A percentile compares a stretch with the other conserved stretches of the same genome.
These are phyloP conservation scores for Amblyornis subalaris DNA, from an alignment of 2,113 vertebrate genomes.

Conservation along the genomic window DNA sequence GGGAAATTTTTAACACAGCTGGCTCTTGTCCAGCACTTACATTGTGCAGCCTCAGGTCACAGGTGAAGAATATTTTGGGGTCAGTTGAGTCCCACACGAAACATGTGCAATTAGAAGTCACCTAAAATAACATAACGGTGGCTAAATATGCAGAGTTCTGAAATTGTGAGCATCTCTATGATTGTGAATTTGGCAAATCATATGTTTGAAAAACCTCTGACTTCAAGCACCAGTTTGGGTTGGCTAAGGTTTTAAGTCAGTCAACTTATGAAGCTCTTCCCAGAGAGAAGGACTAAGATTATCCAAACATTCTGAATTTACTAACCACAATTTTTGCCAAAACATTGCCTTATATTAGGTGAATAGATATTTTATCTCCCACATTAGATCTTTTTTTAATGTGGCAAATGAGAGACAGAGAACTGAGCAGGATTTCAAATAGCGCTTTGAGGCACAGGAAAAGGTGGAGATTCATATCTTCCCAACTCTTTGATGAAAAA, in stretches of 20 bases:
- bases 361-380: background rate
- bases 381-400: no score
- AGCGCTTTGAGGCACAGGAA: background rate
- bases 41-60: conserved; percentile 51
- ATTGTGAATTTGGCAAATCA: background rate
- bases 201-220: background rate
- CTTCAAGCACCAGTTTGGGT: background rate
- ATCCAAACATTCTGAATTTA: background rate
- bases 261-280: background rate
- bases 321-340: background rate
- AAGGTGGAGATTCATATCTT: background rate
- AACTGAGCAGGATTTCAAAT: background rate
- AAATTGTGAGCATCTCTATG: background rate
- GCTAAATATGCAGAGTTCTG: background rate
- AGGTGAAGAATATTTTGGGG: conserved; percentile 11
- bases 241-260: background rate
- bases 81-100: background rate
- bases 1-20: background rate
- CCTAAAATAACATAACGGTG: background rate
- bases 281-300: background rate
- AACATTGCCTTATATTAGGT: background rate
- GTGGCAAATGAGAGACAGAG: background rate
- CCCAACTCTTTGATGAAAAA: background rate
- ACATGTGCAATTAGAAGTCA: background rate
- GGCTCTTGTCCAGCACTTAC: background rate